Evolutionary conservation across 2,888 invertebrate genomes (phyloP), one percentile per base, ranked within the genome.

Genomic region (Diaperis boleti): DNA sequence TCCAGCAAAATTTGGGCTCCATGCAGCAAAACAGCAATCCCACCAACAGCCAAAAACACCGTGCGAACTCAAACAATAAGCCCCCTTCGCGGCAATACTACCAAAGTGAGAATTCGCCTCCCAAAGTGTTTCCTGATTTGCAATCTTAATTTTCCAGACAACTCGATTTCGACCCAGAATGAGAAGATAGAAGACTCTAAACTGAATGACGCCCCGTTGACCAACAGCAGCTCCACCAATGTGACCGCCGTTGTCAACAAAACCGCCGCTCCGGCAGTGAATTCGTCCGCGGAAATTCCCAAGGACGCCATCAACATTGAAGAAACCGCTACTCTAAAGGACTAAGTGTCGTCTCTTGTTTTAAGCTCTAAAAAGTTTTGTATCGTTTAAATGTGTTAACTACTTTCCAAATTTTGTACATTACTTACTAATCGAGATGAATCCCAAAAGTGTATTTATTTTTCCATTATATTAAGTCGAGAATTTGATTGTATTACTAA

Each of bases 41-140:
- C 10, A 78, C 73, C 67, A 73, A 70, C 67, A 73, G 70, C 76
- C 82, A 79, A 73, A 81, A 69, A 75, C 81, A 69, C 77, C 82
- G 76, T 71, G 77, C 74, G 55, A 76, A 76, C 66, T 80, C 76
- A 69, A 75, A 75, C 57, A 75, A 79, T 76, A 78, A 79, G 78
- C 74, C 81, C 69, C 71, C 79, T 70, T 75, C 77, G 69, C 82
- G 84, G 67, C 84, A 85, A 79, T 85, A 85, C 77, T 85, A 85
- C 65, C 84, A 83, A 81, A 82, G 84, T 84, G 76, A 76, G 41
- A 10, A 17, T 8, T 41, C 3, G 20, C 10, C 6, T 1, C 1
- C 13, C 11, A 8, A 18, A 15, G 3, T 11, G 10, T 26, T 26
- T 10, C 15, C 7, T 42, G 11, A 13, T 22, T 55, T 26, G 50